Evolutionary conservation across 2,888 invertebrate species (phyloP), one percentile per base, ranked within the genome.

Genomic region (Matsumyia berberina): DNA sequence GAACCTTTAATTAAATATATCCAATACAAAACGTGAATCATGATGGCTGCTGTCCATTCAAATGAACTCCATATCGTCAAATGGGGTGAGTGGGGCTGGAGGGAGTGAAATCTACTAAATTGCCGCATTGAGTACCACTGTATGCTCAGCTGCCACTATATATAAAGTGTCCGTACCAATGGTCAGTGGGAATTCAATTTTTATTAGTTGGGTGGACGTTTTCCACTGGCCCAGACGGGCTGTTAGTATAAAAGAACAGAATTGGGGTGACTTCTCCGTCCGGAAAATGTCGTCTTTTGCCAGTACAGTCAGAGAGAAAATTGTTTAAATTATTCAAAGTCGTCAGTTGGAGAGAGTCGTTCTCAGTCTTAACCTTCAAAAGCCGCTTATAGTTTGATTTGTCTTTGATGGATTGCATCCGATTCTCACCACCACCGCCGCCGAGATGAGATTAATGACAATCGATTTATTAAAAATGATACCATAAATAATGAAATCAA

Each of bases 21-120:
- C 82, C 78, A 83, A 83, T 83, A 83, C 78, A 78, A 83, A 83
- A 83, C 82, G 82, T 83, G 82, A 83, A 83, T 83, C 82, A 78
- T 83, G 82, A 83, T 83, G 78, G 82, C 78, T 78, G 72, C 72
- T 78, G 82, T 67, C 82, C 82, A 83, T 78, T 83, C 70, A 83
- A 83, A 83, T 78, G 78, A 83, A 83, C 78, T 78, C 53, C 42
- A 64, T 57, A 81, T 66, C 70, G 55, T 62, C 67, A 49, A 78
- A 46, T 53, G 33, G 42, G 60, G 58, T 33, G 29, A 5, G 17
- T 8, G 37, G 55, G 51, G 58, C 5, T 55, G 51, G 58, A 8
- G 62, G 35, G 42, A 72, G 37, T 37, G 37, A 82, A 57, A 66
- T 73, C 60, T 67, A 78, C 78, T 78, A 83, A 83, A 83, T 78